Evolutionary conservation across 2,888 invertebrate species (phyloP).

Genomic region (Ophion ellenae): DNA sequence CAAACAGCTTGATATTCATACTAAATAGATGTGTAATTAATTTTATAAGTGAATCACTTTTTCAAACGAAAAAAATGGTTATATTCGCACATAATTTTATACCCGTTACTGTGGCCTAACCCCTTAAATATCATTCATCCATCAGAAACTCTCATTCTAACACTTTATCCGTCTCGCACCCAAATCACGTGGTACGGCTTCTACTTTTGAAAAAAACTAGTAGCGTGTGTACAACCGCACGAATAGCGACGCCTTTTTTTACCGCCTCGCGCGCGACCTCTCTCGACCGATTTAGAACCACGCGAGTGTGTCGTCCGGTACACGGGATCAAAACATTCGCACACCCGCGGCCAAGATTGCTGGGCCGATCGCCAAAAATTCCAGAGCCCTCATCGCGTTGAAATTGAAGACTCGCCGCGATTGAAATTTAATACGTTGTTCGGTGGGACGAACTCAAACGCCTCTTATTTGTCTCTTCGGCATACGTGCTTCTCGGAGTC

Average conservation of each 20-base stretch:
- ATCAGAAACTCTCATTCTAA: not conserved
- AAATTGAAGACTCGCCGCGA: not conserved
- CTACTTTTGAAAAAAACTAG: not conserved
- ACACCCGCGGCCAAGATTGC: not conserved
- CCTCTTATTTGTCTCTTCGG: not conserved
- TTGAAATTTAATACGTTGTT: not conserved
- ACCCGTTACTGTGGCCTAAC: no score
- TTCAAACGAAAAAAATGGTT: no score
- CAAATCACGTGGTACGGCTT: no score
- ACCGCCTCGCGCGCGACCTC: not conserved
- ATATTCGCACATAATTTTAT: no score
- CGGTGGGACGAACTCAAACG: not conserved
- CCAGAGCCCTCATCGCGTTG: slow-evolving; percentile 1
- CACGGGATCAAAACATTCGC: not conserved
- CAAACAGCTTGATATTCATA: no score
- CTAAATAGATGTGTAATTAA: no score
- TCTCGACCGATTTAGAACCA: slow-evolving; percentile 9
- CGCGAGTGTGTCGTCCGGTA: not conserved
- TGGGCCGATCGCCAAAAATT: slow-evolving; percentile 32
- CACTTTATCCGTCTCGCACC: not conserved
- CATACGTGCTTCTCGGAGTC: not conserved
- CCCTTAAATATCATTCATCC: not conserved
- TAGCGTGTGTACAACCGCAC: not conserved
- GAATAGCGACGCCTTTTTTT: not conserved
- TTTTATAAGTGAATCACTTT: no score